Conservation (phyloP, 2,888 invertebrate species). For the Drosophila basisetae region DNA sequence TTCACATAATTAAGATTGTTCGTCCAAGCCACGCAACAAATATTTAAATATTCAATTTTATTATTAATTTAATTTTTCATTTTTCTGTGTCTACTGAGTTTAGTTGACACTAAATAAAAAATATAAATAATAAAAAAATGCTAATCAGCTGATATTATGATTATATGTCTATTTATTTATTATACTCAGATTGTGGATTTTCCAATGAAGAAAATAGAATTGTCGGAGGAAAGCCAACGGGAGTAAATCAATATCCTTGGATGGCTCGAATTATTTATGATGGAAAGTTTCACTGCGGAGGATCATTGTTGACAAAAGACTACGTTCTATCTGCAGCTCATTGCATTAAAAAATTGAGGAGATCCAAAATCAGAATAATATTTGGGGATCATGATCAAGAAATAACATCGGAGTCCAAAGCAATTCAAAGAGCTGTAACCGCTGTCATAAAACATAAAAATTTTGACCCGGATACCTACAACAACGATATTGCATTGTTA, state of each 20-base stretch:
- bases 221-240: constrained; percentile 93
- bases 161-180: neutral
- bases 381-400: constrained; percentile 94
- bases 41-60: neutral
- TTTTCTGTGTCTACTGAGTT: neutral
- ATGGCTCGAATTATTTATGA: constrained; percentile 94
- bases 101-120: neutral
- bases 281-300: constrained; percentile 95
- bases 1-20: neutral
- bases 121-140: neutral
- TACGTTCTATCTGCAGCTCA: constrained; percentile 95
- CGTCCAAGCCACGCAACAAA: neutral
- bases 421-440: constrained; percentile 93
- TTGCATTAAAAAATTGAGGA: constrained; percentile 91
- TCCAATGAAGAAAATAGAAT: constrained; percentile 94
- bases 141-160: neutral
- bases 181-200: constrained; percentile 90
- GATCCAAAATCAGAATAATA: constrained; percentile 92
- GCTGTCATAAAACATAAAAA: constrained; percentile 92
- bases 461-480: constrained; percentile 94
- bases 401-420: constrained; percentile 90
- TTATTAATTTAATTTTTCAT: neutral
- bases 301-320: constrained; percentile 92
- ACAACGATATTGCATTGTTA: constrained; percentile 93
- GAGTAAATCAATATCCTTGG: constrained; percentile 94